A percentile compares a stretch with the other conserved stretches of the same genome.
Conservation (phyloP, 2,113 vertebrate species). For the Hydrolagus affinis region DNA sequence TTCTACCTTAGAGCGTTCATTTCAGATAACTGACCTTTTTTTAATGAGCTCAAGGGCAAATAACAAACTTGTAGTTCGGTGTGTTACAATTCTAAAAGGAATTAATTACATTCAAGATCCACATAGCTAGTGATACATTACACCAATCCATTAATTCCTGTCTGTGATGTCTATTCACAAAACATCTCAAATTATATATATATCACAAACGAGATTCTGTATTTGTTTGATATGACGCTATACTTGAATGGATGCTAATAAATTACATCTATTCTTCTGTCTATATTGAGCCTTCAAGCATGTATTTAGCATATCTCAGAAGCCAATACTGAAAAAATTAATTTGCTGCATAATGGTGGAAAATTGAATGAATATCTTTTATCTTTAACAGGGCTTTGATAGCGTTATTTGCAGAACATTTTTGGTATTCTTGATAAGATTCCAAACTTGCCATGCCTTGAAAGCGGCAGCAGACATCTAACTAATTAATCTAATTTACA, state of each 20-base stretch:
- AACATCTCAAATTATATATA: not conserved
- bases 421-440: not conserved
- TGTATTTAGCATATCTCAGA: not conserved
- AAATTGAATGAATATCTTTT: not conserved
- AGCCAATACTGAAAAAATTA: not conserved
- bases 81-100: too few relatives aligned
- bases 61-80: too few relatives aligned
- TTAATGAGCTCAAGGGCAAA: too few relatives aligned
- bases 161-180: not conserved
- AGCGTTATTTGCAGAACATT: not conserved
- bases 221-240: not conserved
- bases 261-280: not conserved
- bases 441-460: not conserved
- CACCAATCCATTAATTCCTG: not conserved
- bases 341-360: constrained; percentile 12
- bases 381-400: not conserved
- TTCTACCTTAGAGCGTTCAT: too few relatives aligned
- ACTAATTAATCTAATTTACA: not conserved
- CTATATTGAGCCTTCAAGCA: not conserved
- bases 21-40: too few relatives aligned
- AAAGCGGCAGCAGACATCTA: not conserved
- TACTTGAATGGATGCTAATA: not conserved
- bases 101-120: not conserved
- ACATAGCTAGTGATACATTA: not conserved
- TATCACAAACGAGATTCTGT: not conserved